Base-by-base conservation (phyloP, 2,888 invertebrate genomes). In the Scaptomyza tumidula region DNA sequence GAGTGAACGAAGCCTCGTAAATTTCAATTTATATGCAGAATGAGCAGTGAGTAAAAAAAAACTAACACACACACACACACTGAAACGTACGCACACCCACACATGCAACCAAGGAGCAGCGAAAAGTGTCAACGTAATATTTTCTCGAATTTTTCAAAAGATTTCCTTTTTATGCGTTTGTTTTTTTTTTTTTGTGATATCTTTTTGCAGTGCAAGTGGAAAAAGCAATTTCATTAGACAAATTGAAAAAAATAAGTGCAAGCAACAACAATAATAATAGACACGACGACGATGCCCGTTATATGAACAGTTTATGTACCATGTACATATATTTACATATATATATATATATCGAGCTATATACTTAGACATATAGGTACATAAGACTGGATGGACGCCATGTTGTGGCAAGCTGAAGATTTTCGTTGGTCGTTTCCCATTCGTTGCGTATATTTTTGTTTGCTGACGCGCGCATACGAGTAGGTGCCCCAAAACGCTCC, bases 11-110 rank as follows among this genome's bases (percentile, higher is more conserved):
- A 6, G 64, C 55, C 75, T 78, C 73, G 75, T 81, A 91, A 91
- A 91, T 90, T 91, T 90, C 91, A 91, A 91, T 91, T 91, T 91
- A 91, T 91, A 91, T 91, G 91, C 91, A 91, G 88, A 89, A 90
- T 77, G 89, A 80, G 76, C 80, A 69, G 75, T 78, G 83, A 76
- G 73, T 70, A 70, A 78, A 87, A 77, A 73, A 60, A 39, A 6
- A 33, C 52, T 52, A 41, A 45, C 58, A 62, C 57, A 62, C 53
- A 37, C 46, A 48, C 54, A 50, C 29, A 41, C 24, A 37, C 46
- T 45, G 50, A 50, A 19, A 37, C 16, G 54, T 48, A 54, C 49
- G 53, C 46, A 52, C 45, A 55, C 45, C 48, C 33, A 69, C 27
- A 41, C 13, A 45, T 69, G 29, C 66, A 65, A 4, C 33, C 37